A percentile compares a stretch with the other conserved stretches of the same genome.
These are phyloP conservation scores for Silurus aristotelis DNA, from an alignment of 2,797 vertebrate genomes.

Conservation along the genomic window DNA sequence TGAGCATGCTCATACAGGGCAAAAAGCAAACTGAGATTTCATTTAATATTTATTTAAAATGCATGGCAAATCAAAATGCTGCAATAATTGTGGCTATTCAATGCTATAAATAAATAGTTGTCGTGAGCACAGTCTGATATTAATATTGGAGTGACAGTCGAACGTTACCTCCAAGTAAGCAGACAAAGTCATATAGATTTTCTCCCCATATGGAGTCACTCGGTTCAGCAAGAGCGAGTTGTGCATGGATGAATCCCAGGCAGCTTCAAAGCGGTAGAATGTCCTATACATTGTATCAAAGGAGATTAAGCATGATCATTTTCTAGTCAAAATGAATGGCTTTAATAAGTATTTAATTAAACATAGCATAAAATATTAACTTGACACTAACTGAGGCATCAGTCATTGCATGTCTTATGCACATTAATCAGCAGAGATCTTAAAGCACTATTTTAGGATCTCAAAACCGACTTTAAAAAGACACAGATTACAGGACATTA, in stretches of 20 bases:
- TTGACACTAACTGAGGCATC: slow-evolving; percentile 26
- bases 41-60: neutral
- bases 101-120: neutral
- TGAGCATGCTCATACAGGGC: neutral
- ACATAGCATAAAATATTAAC: slow-evolving; percentile 19
- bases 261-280: slow-evolving; percentile 92
- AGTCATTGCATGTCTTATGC: slow-evolving; percentile 9
- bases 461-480: slow-evolving; percentile 12
- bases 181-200: slow-evolving; percentile 98
- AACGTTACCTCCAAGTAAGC: slow-evolving; percentile 89
- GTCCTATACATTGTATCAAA: slow-evolving; percentile 72
- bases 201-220: slow-evolving; percentile 94
- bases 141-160: neutral
- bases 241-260: slow-evolving; percentile 99
- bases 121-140: slow-evolving; percentile 35
- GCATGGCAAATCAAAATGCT: neutral
- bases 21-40: slow-evolving; percentile 1
- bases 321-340: neutral
- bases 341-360: slow-evolving; percentile 21
- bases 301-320: neutral
- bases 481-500: neutral
- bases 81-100: neutral
- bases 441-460: neutral
- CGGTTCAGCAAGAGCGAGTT: slow-evolving; percentile 94
- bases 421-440: slow-evolving; percentile 2